Evolutionary conservation across 2,797 vertebrate species (phyloP).

Genomic region (Rachycentron canadum): DNA sequence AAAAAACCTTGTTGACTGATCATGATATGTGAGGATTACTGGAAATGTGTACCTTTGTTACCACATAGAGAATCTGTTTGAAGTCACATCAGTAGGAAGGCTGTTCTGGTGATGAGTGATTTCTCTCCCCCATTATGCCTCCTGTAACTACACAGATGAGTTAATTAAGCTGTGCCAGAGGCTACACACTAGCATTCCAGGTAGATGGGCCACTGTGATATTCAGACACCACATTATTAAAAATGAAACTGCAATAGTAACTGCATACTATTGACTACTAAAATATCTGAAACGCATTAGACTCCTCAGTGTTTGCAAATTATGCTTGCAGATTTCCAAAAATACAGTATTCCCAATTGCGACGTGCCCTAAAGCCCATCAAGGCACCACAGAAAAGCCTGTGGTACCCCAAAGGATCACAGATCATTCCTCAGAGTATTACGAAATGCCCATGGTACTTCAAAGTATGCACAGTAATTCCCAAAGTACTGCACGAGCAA

Average conservation of each 20-base stretch:
- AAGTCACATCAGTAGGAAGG: slow-evolving; percentile 70
- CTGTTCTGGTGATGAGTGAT: slow-evolving; percentile 75
- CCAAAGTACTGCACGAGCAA: background rate
- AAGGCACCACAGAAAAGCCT: slow-evolving; percentile 27
- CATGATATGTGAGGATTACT: slow-evolving; percentile 56
- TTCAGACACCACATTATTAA: slow-evolving; percentile 69
- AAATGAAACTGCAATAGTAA: slow-evolving; percentile 64
- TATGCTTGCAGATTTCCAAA: slow-evolving; percentile 36
- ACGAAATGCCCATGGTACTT: slow-evolving; percentile 23
- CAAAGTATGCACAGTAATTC: slow-evolving; percentile 17
- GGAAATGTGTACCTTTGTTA: slow-evolving; percentile 57
- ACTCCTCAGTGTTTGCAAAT: slow-evolving; percentile 38
- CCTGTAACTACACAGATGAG: slow-evolving; percentile 97
- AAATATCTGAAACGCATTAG: slow-evolving; percentile 50
- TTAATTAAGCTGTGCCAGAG: slow-evolving; percentile 97
- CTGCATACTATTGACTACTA: slow-evolving; percentile 61
- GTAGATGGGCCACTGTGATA: slow-evolving; percentile 83
- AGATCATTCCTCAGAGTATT: slow-evolving; percentile 27
- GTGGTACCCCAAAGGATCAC: slow-evolving; percentile 17
- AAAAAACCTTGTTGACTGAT: slow-evolving; percentile 56
- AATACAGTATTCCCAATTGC: slow-evolving; percentile 22
- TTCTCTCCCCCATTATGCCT: slow-evolving; percentile 85
- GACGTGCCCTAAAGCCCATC: slow-evolving; percentile 34
- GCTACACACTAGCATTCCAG: slow-evolving; percentile 91
- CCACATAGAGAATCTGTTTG: slow-evolving; percentile 65